Evolutionary conservation across 1,140 invertebrate species (phyloP).

Genomic region (Papilio polytes): DNA sequence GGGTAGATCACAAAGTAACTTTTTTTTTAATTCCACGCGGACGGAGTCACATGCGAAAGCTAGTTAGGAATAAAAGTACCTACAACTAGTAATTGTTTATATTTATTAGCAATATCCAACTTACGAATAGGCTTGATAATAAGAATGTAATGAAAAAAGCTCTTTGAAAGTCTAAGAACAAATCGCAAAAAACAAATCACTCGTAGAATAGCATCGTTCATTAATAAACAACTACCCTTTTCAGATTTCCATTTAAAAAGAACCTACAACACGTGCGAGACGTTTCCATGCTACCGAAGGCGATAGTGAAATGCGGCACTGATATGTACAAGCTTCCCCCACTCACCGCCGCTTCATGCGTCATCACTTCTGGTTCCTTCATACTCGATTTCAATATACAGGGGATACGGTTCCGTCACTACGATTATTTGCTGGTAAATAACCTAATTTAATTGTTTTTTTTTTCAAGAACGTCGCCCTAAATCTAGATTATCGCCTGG

Average conservation of each 20-base stretch:
- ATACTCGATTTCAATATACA: slow-evolving; percentile 79
- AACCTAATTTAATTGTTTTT: neutral
- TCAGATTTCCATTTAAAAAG: slow-evolving; percentile 78
- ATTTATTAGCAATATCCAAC: too few relatives aligned
- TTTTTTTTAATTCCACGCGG: too few relatives aligned
- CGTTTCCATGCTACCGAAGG: slow-evolving; percentile 70
- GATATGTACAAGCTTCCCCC: slow-evolving; percentile 76
- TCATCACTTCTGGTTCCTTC: slow-evolving; percentile 78
- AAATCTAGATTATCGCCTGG: too few relatives aligned
- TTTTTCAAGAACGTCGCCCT: too few relatives aligned
- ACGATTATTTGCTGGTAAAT: slow-evolving; percentile 72
- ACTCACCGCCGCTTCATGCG: slow-evolving; percentile 70
- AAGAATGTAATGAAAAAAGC: too few relatives aligned
- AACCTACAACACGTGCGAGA: slow-evolving; percentile 69
- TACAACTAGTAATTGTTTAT: too few relatives aligned
- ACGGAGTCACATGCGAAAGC: too few relatives aligned
- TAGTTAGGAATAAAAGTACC: too few relatives aligned
- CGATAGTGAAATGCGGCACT: slow-evolving; percentile 76
- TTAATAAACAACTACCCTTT: slow-evolving; percentile 14
- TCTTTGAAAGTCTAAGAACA: too few relatives aligned
- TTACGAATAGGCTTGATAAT: neutral
- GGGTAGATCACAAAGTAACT: too few relatives aligned
- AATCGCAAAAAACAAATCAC: too few relatives aligned
- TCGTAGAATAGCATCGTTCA: neutral
- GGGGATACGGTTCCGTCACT: slow-evolving; percentile 70